Evolutionary conservation across 2,797 vertebrate species (phyloP).

Genomic region (Cossypha heuglini): DNA sequence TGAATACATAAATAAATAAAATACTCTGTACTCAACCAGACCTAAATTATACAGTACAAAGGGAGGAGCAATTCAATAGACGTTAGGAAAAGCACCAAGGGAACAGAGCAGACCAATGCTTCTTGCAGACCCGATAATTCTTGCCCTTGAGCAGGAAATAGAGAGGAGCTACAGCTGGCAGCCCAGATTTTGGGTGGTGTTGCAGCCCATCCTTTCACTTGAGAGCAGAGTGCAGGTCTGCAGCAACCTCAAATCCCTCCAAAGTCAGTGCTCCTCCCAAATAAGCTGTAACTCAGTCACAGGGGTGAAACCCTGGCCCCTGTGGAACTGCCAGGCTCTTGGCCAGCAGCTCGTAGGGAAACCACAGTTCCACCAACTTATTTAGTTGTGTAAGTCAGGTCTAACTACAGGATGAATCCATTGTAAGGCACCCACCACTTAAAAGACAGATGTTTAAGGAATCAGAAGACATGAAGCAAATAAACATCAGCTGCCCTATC

Average conservation of each 20-base stretch:
- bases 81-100: neutral
- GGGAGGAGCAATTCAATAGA: neutral
- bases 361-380: neutral
- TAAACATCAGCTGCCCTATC: constrained; percentile 21
- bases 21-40: constrained; percentile 6
- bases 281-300: neutral
- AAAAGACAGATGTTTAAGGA: constrained; percentile 8
- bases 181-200: neutral
- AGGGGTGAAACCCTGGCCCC: neutral
- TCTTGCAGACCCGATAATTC: neutral
- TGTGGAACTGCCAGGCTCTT: fast-evolving
- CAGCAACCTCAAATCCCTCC: neutral
- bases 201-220: neutral
- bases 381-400: neutral
- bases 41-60: constrained; percentile 13
- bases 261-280: neutral
- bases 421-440: neutral
- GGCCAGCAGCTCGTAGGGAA: neutral
- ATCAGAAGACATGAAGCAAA: neutral
- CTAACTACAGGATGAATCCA: neutral
- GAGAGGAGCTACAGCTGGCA: neutral
- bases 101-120: neutral
- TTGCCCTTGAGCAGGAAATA: neutral
- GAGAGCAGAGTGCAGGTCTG: neutral
- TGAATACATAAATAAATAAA: constrained; percentile 66